A percentile compares a stretch with the other conserved stretches of the same genome.
Evolutionary conservation across 2,797 vertebrate genomes (phyloP).

Genomic region (Sebastes diaconus): DNA sequence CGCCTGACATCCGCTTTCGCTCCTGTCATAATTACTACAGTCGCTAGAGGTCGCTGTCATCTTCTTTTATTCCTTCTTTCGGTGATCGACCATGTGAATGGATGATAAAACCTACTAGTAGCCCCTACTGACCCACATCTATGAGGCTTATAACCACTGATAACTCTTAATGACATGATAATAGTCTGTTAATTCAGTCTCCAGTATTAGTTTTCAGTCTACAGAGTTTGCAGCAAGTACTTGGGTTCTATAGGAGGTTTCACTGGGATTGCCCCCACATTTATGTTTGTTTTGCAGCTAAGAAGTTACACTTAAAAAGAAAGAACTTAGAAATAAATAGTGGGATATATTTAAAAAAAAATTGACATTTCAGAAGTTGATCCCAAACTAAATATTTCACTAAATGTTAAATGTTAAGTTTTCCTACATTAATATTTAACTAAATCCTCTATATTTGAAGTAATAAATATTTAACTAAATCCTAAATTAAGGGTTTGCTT

Average conservation of each 20-base stretch:
- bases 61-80: too few species aligned
- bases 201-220: neutral
- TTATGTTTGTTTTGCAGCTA: neutral
- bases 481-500: constrained; percentile 1
- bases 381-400: constrained; percentile 29
- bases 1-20: too few species aligned
- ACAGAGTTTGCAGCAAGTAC: neutral
- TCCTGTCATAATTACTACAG: too few species aligned
- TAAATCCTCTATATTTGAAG: neutral
- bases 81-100: too few species aligned
- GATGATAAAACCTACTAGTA: too few species aligned
- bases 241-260: neutral
- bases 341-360: too few species aligned
- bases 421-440: constrained; percentile 22
- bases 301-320: neutral
- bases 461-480: constrained; percentile 43
- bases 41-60: too few species aligned
- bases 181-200: neutral
- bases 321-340: neutral
- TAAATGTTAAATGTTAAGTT: constrained; percentile 6
- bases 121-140: too few species aligned
- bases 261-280: neutral
- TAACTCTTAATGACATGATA: too few species aligned
- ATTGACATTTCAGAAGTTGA: neutral
- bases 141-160: too few species aligned